phyloP scores from a whole-genome alignment of 2,113 vertebrate species.

The Hylia prasina region DNA sequence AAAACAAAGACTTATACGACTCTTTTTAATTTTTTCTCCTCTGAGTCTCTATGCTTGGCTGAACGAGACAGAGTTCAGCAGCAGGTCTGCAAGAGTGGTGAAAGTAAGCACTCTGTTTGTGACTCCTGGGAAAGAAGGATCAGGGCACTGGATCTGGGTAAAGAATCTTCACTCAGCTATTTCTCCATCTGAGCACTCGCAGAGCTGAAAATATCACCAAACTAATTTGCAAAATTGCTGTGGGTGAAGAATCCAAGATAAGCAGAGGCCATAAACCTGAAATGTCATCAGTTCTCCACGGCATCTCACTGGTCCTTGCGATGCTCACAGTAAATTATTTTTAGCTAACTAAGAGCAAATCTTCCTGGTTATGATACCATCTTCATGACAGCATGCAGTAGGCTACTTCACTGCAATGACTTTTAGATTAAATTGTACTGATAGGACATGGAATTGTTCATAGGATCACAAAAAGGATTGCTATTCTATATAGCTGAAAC shows the following conservation, averaged over 20 bases:
- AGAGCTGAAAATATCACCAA: slow-evolving; percentile 41
- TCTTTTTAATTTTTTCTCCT: slow-evolving; percentile 57
- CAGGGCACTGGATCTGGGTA: neutral
- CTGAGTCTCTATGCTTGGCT: slow-evolving; percentile 20
- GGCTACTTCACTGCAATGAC: neutral
- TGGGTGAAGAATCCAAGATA: slow-evolving; percentile 41
- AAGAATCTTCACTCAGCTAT: slow-evolving; percentile 1
- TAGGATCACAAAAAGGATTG: neutral
- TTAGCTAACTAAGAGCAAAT: neutral
- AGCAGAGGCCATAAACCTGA: slow-evolving; percentile 44
- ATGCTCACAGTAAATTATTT: slow-evolving; percentile 4
- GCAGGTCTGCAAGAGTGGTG: slow-evolving; percentile 1
- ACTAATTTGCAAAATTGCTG: slow-evolving; percentile 52
- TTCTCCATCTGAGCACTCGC: slow-evolving; percentile 10
- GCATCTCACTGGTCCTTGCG: neutral
- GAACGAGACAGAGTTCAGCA: slow-evolving; percentile 32
- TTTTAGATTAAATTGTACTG: slow-evolving; percentile 26
- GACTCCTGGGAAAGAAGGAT: slow-evolving; percentile 14
- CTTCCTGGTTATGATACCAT: neutral
- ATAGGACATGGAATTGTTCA: neutral
- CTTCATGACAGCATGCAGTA: neutral
- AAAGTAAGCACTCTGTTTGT: neutral
- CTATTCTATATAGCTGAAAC: slow-evolving; percentile 3
- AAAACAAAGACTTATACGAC: slow-evolving; percentile 54
- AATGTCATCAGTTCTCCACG: slow-evolving; percentile 13